Conservation (phyloP, 2,113 vertebrate genomes). For the Melanostigma gelatinosum region DNA sequence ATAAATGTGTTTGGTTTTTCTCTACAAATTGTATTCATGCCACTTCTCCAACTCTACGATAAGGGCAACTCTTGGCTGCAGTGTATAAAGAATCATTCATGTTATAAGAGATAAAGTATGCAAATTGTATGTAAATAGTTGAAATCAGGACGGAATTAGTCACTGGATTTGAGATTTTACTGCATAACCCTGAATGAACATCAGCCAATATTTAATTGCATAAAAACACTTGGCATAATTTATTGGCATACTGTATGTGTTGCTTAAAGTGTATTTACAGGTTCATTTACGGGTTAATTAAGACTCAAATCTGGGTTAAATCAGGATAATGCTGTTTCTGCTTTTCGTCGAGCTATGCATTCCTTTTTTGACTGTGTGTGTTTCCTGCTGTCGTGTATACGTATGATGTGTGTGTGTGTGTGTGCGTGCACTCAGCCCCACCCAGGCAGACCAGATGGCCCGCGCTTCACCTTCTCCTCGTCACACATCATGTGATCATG, state of each 20-base stretch:
- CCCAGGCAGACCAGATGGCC: constrained; percentile 57
- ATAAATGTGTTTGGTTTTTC: neutral
- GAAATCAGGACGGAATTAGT: neutral
- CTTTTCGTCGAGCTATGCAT: neutral
- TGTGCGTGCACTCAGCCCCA: constrained; percentile 24
- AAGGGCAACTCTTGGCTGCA: neutral
- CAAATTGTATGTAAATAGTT: neutral
- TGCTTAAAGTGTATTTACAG: neutral
- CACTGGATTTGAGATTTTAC: neutral
- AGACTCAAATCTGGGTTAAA: neutral
- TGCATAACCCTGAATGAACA: neutral
- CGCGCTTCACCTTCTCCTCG: constrained; percentile 53
- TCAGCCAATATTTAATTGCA: neutral
- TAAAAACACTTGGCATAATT: neutral
- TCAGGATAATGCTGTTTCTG: constrained; percentile 8
- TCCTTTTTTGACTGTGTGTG: neutral
- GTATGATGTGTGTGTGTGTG: neutral
- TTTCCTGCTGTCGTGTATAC: neutral
- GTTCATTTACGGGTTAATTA: constrained; percentile 13
- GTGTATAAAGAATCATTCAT: neutral
- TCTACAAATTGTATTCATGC: neutral
- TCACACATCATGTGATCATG: constrained; percentile 70
- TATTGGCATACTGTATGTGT: neutral
- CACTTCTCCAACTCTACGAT: neutral
- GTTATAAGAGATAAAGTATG: neutral